Evolutionary conservation across 2,113 vertebrate species (phyloP).

Genomic region (Gnathonemus longibarbis): DNA sequence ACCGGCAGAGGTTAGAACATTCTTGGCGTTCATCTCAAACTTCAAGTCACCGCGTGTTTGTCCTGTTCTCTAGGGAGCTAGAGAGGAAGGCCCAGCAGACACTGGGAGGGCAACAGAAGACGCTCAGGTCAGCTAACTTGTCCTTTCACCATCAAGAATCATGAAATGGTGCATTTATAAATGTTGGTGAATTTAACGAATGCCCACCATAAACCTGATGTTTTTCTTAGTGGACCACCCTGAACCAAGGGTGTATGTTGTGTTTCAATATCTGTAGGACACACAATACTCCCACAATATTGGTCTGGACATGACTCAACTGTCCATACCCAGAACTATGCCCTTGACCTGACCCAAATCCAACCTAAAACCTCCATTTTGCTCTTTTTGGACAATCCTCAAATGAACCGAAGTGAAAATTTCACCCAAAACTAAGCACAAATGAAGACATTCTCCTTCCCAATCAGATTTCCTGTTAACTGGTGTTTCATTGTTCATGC

Average conservation of each 20-base stretch:
- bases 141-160: neutral
- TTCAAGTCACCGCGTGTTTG: neutral
- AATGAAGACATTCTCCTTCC: neutral
- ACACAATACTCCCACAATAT: neutral
- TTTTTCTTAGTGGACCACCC: neutral
- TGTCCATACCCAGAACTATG: neutral
- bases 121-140: conserved; percentile 70
- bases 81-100: conserved; percentile 75
- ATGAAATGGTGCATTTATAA: neutral
- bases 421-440: neutral
- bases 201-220: neutral
- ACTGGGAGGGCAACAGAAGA: conserved; percentile 65
- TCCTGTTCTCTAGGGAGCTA: conserved; percentile 68
- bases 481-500: neutral
- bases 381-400: neutral
- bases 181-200: neutral
- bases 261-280: neutral
- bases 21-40: neutral
- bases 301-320: neutral
- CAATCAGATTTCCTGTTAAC: neutral
- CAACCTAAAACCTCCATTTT: neutral
- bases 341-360: neutral
- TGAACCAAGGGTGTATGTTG: neutral
- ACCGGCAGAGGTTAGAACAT: neutral
- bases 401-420: neutral